Conservation (phyloP, 2,113 vertebrate genomes). For the Choloepus hoffmanni region DNA sequence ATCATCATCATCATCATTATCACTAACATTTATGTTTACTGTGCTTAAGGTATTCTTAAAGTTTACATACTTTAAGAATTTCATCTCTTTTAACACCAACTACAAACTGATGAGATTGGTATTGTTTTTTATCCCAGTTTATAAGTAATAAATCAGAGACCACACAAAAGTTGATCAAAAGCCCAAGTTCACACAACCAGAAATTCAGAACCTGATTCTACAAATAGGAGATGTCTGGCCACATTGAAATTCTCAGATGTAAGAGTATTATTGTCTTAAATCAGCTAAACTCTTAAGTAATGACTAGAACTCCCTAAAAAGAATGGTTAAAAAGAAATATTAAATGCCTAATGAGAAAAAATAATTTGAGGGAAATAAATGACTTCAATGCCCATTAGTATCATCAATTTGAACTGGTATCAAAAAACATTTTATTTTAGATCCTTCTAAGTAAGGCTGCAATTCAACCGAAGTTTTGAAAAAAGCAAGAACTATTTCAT, state of each 20-base stretch:
- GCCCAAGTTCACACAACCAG: background rate
- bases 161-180: background rate
- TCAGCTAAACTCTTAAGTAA: background rate
- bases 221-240: background rate
- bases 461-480: background rate
- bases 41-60: rapidly evolving
- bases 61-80: background rate
- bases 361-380: background rate
- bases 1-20: background rate
- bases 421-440: constrained; percentile 44
- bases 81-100: background rate
- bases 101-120: background rate
- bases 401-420: background rate
- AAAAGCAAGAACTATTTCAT: background rate
- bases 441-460: background rate
- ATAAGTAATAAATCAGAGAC: background rate
- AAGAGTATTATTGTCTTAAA: background rate
- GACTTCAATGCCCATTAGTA: background rate
- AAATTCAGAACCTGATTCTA: background rate
- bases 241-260: background rate
- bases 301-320: background rate
- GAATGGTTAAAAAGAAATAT: background rate
- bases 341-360: background rate
- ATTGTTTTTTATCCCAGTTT: background rate
- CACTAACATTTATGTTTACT: background rate